phyloP scores from a whole-genome alignment of 2,888 invertebrate species.

The Brachyptera risi region DNA sequence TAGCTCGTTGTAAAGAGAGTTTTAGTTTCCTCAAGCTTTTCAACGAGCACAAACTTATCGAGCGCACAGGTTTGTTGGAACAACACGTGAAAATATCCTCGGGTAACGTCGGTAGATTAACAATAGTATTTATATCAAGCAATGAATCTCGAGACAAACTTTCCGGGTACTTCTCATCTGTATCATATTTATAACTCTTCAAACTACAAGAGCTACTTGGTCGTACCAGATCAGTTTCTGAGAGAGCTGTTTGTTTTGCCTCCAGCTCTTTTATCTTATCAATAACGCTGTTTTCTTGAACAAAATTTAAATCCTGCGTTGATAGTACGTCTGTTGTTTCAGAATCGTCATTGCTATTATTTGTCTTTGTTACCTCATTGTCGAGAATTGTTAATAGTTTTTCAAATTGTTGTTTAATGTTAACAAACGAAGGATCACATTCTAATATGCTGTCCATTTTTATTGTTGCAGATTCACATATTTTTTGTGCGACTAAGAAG shows the following conservation, averaged over 20 bases:
- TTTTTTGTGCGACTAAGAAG: background rate
- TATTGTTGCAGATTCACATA: slow-evolving; percentile 2
- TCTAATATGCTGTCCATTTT: slow-evolving; percentile 4
- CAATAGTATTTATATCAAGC: slow-evolving; percentile 14
- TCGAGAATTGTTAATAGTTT: slow-evolving; percentile 10
- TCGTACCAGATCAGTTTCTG: background rate
- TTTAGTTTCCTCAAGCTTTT: slow-evolving; percentile 24
- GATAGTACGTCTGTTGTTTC: too few relatives aligned
- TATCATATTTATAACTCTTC: background rate
- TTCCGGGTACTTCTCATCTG: slow-evolving; percentile 22
- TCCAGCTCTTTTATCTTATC: slow-evolving; percentile 21
- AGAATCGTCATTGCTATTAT: too few relatives aligned
- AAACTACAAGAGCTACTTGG: background rate
- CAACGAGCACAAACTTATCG: slow-evolving; percentile 20
- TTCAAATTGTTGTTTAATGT: slow-evolving; percentile 10
- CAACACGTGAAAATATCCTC: slow-evolving; percentile 23
- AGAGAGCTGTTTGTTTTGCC: slow-evolving; percentile 19
- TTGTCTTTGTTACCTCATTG: slow-evolving; percentile 8
- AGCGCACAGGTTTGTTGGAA: slow-evolving; percentile 1
- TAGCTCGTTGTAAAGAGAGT: slow-evolving; percentile 4
- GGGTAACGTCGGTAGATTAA: slow-evolving; percentile 20
- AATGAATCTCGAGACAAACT: too few relatives aligned
- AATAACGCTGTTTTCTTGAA: too few relatives aligned
- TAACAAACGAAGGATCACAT: background rate
- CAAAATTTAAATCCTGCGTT: too few relatives aligned